Base-by-base conservation (phyloP, 2,113 vertebrate species). In the Puma concolor region DNA sequence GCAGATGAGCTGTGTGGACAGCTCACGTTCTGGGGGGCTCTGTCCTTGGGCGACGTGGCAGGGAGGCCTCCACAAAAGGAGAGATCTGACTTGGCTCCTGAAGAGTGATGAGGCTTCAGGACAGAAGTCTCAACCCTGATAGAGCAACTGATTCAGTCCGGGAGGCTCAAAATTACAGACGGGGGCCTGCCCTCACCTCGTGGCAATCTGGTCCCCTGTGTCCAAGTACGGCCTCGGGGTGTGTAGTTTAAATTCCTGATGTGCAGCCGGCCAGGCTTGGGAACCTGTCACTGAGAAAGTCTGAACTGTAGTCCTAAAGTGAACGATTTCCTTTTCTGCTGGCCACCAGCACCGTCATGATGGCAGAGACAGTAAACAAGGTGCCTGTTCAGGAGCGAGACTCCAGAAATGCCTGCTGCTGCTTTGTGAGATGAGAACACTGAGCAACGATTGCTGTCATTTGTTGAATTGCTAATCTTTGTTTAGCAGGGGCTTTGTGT, bases 301-400 rank as follows among this genome's bases (percentile, higher is more conserved):
- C 13, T 57, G 57, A 82, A 57, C 15, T 77, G 9, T 63, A 8
- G 23, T 63, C 48, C 7, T 13, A 15, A 23, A 12, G 17, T 50
- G 67, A 31, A 72, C 6, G 13, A 27, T 48, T 94, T 84, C 5
- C 16, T 80, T 90, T 81, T n/a, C 83, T 94, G 21, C 41, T 66
- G n/a, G 54, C 27, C 31, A 38, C 31, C 21, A 27, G 48, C 74
- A 4, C 15, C 54, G n/a, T 52, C 91, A 44, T 0, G 17, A n/a
- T 2, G 0, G 60, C 33, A 36, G 38, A 93, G 54, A 38, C 84
- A 76, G 31, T 44, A 4, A 79, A 14, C 54, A 15, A 44, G 64
- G 41, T 23, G 9, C 50, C 17, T 4, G 0, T 66, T 50, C 38
- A 14, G 80, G 38, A 48, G 27, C 0, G 0, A 48, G 50, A 14